Base-by-base conservation (phyloP, 2,888 invertebrate genomes). In the Conus canariensis region DNA sequence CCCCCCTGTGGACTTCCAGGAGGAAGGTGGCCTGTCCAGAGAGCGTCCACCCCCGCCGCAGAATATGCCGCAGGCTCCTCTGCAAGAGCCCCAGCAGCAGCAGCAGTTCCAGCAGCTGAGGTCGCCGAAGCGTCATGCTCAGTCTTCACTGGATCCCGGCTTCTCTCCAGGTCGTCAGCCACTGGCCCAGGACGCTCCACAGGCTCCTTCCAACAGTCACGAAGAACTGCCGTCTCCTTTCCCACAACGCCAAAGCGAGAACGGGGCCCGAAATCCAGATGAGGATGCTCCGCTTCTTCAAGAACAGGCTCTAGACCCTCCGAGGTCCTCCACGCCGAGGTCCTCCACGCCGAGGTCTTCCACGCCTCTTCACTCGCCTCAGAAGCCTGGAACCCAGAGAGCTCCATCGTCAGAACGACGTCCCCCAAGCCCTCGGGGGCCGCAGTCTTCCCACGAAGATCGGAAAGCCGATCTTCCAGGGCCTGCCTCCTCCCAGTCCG, bases 251-350 rank as follows among this genome's bases (percentile, higher is more conserved):
- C 30, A 10, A 45, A 30, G 30, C 30, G 77, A 30, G 30, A 30
- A 12, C 16, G 12, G 30, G 12, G 30, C 30, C 4, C 25, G 9
- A 25, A 19, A 77, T 14, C 77, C 30, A 14, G 77, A 30, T n/a
- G 74, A 45, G 45, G 45, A n/a, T 22, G 10, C 70, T 8, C 74
- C n/a, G 8, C n/a, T n/a, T 2, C 64, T 10, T 19, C 70, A 22
- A 22, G 70, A 70, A 22, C 22, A 22, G 22, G 19, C 16, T 80
- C 77, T 5, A 9, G 14, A 80, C 30, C 77, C 4, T 10, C 77
- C 30, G 30, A 80, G 77, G 77, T 30, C 77, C 12, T 80, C 77
- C 77, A 80, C 77, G 77, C 77, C 77, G 30, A 80, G 77, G 77
- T 30, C 77, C 0, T 80, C 77, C 77, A 80, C 77, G 77, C 77